Base-by-base conservation (phyloP, 2,888 invertebrate genomes). In the Cepaea hortensis region DNA sequence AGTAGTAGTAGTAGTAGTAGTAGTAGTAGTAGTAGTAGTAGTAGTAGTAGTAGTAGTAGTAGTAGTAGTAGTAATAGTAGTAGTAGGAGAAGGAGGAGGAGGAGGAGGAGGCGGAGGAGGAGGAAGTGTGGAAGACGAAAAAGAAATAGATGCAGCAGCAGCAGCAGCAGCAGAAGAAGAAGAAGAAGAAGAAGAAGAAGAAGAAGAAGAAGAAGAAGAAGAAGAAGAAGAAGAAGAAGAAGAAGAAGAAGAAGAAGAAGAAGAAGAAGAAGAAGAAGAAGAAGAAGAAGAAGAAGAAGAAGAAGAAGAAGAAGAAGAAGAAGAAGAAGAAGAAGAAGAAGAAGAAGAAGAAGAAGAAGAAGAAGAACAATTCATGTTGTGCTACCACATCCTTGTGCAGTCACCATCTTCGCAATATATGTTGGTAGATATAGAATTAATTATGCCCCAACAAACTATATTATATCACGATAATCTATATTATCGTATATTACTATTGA, bases 121-220 rank as follows among this genome's bases (percentile, higher is more conserved):
- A 76, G 68, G 13, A 68, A 15, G 13, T 5, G n/a, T 11, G 18
- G n/a, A 1, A 68, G 3, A 68, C 6, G 68, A 68, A 68, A n/a
- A 68, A 68, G 15, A 68, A 68, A n/a, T 7, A 68, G 13, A 15
- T 13, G 18, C 6, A 68, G 18, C 6, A 68, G 18, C 4, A 76
- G 76, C 7, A 76, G 76, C 35, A 1, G 35, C 35, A 35, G 18
- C 6, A 68, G 18, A 3, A 68, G 18, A 1, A 76, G 76, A 48
- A 76, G 76, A 76, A 76, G 76, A 48, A 76, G 76, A 35, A 76
- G 76, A 48, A 76, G 76, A 48, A 76, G 76, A 48, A 76, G 76
- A 35, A 76, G 76, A 48, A 76, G 76, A 48, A 76, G 76, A 48
- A 76, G 76, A 48, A 76, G 76, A 35, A 76, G 76, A 48, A 76